Percentiles rank a stretch among this genome's conserved stretches.
Evolutionary conservation across 2,113 vertebrate genomes (phyloP).

Genomic region (Carassius auratus): DNA sequence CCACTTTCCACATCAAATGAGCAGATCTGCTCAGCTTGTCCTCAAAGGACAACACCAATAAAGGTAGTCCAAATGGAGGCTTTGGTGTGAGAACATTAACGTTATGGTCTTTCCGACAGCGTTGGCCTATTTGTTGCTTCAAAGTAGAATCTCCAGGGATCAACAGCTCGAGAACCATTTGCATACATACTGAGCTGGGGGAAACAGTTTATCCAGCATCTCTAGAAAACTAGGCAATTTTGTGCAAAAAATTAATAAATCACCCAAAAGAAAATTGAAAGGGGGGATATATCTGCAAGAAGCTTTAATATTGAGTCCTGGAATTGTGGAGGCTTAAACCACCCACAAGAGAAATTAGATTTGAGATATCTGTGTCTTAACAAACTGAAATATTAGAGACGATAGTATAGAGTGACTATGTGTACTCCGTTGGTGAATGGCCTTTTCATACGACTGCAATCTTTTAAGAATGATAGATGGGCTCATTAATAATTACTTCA

Average conservation of each 20-base stretch:
- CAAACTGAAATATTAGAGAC: constrained; percentile 31
- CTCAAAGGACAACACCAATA: constrained; percentile 23
- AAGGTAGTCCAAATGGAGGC: neutral
- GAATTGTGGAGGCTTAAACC: constrained; percentile 32
- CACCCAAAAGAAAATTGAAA: neutral
- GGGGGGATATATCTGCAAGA: neutral
- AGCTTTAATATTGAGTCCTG: constrained; percentile 39
- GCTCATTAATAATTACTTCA: constrained; percentile 54
- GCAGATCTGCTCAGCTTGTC: constrained; percentile 27
- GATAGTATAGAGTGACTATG: constrained; percentile 7
- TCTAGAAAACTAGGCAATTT: neutral
- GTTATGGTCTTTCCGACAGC: neutral
- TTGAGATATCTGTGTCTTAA: constrained; percentile 32
- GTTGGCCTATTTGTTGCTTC: neutral
- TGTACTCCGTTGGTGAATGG: neutral
- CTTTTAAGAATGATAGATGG: constrained; percentile 20
- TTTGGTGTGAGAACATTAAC: constrained; percentile 3
- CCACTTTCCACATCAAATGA: constrained; percentile 48
- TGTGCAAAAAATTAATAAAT: neutral
- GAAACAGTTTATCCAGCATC: neutral
- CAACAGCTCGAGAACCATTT: constrained; percentile 2
- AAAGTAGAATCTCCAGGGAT: neutral
- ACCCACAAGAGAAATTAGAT: constrained; percentile 44
- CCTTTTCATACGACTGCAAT: neutral
- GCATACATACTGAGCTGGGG: constrained; percentile 16